Percentiles rank a stretch among this genome's conserved stretches.
Conservation (phyloP, 1,140 invertebrate species). For the Bombus superbus region DNA sequence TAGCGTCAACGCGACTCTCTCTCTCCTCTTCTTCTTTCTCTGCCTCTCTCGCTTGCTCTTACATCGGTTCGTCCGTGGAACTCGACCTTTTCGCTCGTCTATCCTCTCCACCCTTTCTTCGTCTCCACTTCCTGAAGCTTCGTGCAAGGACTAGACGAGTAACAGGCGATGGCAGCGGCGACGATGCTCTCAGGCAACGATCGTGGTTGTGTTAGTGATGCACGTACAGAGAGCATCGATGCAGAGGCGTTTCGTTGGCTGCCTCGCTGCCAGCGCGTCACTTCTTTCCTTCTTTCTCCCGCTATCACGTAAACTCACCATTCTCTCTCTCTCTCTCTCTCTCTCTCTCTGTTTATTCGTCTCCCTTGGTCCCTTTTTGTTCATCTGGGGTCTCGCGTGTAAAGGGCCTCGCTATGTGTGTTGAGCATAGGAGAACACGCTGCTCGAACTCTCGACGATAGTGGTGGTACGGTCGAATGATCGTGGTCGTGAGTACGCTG, state of each 20-base stretch:
- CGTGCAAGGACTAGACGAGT: slow-evolving; percentile 27
- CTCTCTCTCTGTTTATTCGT: slow-evolving; percentile 30
- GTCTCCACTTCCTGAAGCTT: slow-evolving; percentile 21
- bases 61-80: not conserved
- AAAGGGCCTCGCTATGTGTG: slow-evolving; percentile 31
- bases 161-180: slow-evolving; percentile 25
- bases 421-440: not conserved
- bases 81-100: slow-evolving; percentile 26
- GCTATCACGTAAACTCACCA: slow-evolving; percentile 3
- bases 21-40: not conserved
- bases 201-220: not conserved
- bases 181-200: not conserved
- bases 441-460: not conserved
- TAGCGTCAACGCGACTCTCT: slow-evolving; percentile 46
- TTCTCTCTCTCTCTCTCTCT: slow-evolving; percentile 8
- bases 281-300: not conserved
- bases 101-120: slow-evolving; percentile 34
- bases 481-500: slow-evolving; percentile 34
- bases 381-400: slow-evolving; percentile 25
- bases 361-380: slow-evolving; percentile 1
- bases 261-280: slow-evolving; percentile 1
- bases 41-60: not conserved
- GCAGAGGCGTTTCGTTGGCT: slow-evolving; percentile 30
- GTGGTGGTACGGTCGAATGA: not conserved
- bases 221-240: slow-evolving; percentile 1